Conservation (phyloP, 2,113 vertebrate species). For the Protomyctophum bolini region DNA sequence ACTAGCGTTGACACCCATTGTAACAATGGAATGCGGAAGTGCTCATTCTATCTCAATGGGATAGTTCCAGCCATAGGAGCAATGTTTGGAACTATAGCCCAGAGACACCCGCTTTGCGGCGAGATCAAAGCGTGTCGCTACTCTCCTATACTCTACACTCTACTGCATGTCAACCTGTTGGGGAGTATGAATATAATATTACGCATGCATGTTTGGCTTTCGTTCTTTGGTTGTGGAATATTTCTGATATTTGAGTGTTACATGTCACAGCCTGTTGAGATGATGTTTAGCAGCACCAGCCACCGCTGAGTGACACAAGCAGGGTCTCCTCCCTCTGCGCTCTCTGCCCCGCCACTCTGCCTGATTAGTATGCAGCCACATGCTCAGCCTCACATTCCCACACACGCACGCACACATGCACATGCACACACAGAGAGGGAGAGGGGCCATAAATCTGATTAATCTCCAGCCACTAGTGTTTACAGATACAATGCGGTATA, state of each 20-base stretch:
- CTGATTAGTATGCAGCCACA: slow-evolving; percentile 49
- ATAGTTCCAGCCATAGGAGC: no score
- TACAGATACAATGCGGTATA: slow-evolving; percentile 40
- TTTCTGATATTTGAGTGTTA: slow-evolving; percentile 9
- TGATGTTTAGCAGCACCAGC: not conserved
- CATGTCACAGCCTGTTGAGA: slow-evolving; percentile 47
- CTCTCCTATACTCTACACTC: no score
- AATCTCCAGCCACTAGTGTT: slow-evolving; percentile 52
- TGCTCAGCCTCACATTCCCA: slow-evolving; percentile 55
- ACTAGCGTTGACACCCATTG: no score
- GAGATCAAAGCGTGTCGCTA: no score
- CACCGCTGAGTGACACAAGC: no score
- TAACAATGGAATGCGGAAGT: no score
- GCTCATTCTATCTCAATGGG: no score
- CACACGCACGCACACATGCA: slow-evolving; percentile 17
- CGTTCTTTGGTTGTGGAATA: not conserved
- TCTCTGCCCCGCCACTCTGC: not conserved
- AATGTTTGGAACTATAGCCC: no score
- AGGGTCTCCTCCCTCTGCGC: not conserved
- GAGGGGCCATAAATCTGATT: slow-evolving; percentile 59
- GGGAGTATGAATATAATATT: no score
- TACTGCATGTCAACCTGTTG: no score
- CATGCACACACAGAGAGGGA: slow-evolving; percentile 17
- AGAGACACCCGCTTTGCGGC: no score
- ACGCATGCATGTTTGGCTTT: slow-evolving; percentile 21